Conservation (phyloP, 2,113 vertebrate genomes). For the Epinephelus cyanopodus region DNA sequence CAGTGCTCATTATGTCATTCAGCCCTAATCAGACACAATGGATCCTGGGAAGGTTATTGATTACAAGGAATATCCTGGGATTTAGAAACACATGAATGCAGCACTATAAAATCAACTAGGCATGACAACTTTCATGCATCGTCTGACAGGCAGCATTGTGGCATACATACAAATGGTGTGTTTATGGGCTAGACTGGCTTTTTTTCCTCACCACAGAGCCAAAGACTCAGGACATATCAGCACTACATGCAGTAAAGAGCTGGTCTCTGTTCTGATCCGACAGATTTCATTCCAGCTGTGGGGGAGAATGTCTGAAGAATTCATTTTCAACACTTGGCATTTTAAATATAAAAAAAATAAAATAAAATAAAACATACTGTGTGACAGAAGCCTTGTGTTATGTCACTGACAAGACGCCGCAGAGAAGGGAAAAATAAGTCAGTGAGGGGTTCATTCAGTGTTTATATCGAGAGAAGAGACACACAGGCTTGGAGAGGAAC, state of each 20-base stretch:
- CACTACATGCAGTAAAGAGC: not conserved
- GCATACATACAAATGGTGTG: slow-evolving; percentile 41
- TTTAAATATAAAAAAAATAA: not conserved
- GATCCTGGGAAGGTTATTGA: slow-evolving; percentile 39
- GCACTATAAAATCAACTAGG: slow-evolving; percentile 46
- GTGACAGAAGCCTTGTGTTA: not conserved
- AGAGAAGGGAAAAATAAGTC: not conserved
- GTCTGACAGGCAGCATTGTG: slow-evolving; percentile 4
- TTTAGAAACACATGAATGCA: slow-evolving; percentile 27
- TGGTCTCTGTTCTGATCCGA: not conserved
- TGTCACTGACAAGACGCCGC: not conserved
- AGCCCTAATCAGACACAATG: slow-evolving; percentile 18
- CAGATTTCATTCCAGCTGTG: not conserved
- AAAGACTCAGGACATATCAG: not conserved
- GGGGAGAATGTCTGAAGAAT: not conserved
- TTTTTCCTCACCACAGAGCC: not conserved
- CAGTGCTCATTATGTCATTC: slow-evolving; percentile 18
- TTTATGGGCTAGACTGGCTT: not conserved
- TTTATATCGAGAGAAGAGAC: not conserved
- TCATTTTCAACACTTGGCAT: not conserved
- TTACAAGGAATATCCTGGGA: slow-evolving; percentile 19
- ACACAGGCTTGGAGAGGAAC: not conserved
- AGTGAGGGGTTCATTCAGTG: not conserved
- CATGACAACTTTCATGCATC: slow-evolving; percentile 19
- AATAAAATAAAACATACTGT: not conserved